A percentile compares a stretch with the other conserved stretches of the same genome.
These are phyloP conservation scores for Coleophora flavipennella DNA, from an alignment of 2,888 invertebrate genomes.

Conservation along the genomic window DNA sequence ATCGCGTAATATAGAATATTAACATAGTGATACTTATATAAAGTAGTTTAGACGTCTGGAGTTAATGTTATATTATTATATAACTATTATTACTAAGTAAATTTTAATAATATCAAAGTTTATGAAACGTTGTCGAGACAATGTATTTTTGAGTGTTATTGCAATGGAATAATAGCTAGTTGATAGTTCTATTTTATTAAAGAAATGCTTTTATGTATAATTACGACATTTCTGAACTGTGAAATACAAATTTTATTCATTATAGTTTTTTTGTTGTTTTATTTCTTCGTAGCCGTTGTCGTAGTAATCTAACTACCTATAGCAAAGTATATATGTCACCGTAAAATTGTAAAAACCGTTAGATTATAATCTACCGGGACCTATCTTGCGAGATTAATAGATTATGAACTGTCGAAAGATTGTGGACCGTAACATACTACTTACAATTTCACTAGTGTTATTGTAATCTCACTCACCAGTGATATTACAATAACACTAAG, in stretches of 20 bases:
- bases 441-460: too few species aligned
- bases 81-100: slow-evolving; percentile 21
- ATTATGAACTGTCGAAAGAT: too few species aligned
- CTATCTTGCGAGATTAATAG: too few species aligned
- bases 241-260: slow-evolving; percentile 69
- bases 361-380: too few species aligned
- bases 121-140: slow-evolving; percentile 54
- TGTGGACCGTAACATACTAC: too few species aligned
- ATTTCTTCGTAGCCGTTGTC: slow-evolving; percentile 15
- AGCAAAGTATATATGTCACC: too few species aligned
- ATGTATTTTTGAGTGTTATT: slow-evolving; percentile 70
- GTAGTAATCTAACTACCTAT: too few species aligned
- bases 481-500: too few species aligned
- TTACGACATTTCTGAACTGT: slow-evolving; percentile 46
- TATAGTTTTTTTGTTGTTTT: slow-evolving; percentile 50
- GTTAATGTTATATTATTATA: too few species aligned
- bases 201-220: slow-evolving; percentile 56
- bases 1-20: slow-evolving; percentile 13
- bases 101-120: slow-evolving; percentile 30
- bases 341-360: too few species aligned
- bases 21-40: slow-evolving; percentile 21
- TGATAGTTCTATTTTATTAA: slow-evolving; percentile 68
- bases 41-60: slow-evolving; percentile 18
- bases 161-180: slow-evolving; percentile 36
- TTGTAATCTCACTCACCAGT: too few species aligned